Evolutionary conservation across 1,140 invertebrate species (phyloP).

Genomic region (Bombus sibiricus): DNA sequence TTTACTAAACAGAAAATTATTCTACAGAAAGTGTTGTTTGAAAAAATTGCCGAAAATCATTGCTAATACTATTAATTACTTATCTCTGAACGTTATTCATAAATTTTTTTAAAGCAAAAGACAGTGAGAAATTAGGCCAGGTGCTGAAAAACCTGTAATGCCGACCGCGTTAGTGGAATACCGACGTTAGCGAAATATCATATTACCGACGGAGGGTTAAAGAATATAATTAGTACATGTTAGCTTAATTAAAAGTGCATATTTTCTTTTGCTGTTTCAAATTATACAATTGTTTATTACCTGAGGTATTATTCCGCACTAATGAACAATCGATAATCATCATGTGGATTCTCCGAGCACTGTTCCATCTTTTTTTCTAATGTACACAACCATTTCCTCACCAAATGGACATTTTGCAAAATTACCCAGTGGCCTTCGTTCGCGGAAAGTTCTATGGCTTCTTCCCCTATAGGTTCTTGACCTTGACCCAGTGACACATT

Average conservation of each 20-base stretch:
- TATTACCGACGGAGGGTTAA: no score
- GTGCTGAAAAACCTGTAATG: no score
- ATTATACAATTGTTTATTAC: constrained; percentile 64
- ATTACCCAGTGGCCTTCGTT: constrained; percentile 96
- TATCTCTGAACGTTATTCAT: no score
- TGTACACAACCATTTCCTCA: constrained; percentile 92
- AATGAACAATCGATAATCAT: constrained; percentile 85
- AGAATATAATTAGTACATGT: not conserved
- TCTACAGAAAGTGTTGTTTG: no score
- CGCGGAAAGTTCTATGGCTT: constrained; percentile 90
- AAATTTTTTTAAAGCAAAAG: no score
- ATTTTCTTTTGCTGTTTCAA: not conserved
- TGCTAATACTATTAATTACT: no score
- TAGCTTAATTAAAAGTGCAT: not conserved
- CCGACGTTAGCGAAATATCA: no score
- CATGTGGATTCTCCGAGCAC: constrained; percentile 86
- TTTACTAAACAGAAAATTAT: no score
- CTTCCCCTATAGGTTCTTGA: constrained; percentile 95
- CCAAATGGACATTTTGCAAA: constrained; percentile 95
- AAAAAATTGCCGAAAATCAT: no score
- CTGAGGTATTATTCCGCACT: constrained; percentile 90
- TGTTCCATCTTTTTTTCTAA: constrained; percentile 97
- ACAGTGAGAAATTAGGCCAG: no score
- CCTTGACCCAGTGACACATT: constrained; percentile 97
- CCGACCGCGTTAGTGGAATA: no score